These are phyloP conservation scores for Ectemnius lituratus DNA, from an alignment of 2,888 invertebrate species.

Conservation along the genomic window DNA sequence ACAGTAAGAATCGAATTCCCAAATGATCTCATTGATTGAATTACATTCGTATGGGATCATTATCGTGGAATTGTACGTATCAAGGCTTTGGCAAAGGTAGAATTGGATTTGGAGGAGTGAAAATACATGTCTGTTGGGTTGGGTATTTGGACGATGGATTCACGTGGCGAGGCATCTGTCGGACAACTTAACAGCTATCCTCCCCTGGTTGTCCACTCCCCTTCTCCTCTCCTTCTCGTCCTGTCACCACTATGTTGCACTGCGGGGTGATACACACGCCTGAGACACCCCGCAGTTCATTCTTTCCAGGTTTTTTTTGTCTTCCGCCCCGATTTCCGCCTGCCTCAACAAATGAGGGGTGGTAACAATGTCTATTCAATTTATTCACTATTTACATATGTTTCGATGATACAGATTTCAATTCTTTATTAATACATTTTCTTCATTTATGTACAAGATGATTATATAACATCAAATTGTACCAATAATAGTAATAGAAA, in stretches of 20 bases:
- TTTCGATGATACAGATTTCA: neutral
- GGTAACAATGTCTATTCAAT: neutral
- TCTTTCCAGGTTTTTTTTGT: slow-evolving; percentile 45
- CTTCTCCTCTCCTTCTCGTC: slow-evolving; percentile 12
- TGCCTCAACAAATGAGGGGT: slow-evolving; percentile 43
- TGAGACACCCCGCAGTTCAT: slow-evolving; percentile 65
- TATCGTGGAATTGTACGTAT: slow-evolving; percentile 32
- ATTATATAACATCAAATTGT: too few species aligned
- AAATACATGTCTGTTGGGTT: slow-evolving; percentile 47
- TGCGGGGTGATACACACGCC: slow-evolving; percentile 66
- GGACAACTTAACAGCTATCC: slow-evolving; percentile 73
- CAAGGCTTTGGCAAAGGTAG: slow-evolving; percentile 26
- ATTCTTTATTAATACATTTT: too few species aligned
- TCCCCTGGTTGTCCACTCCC: slow-evolving; percentile 51
- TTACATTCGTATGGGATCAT: slow-evolving; percentile 23
- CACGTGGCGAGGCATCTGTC: slow-evolving; percentile 77
- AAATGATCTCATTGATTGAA: slow-evolving; percentile 22
- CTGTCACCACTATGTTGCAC: slow-evolving; percentile 57
- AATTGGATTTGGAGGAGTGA: slow-evolving; percentile 59
- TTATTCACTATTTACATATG: neutral
- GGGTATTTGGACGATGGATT: slow-evolving; percentile 72
- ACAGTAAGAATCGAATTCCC: slow-evolving; percentile 19
- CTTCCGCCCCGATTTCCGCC: slow-evolving; percentile 32
- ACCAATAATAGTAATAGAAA: too few species aligned
- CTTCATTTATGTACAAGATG: too few species aligned